A percentile compares a stretch with the other conserved stretches of the same genome.
Evolutionary conservation across 2,797 vertebrate genomes (phyloP).

Genomic region (Coilia nasus): DNA sequence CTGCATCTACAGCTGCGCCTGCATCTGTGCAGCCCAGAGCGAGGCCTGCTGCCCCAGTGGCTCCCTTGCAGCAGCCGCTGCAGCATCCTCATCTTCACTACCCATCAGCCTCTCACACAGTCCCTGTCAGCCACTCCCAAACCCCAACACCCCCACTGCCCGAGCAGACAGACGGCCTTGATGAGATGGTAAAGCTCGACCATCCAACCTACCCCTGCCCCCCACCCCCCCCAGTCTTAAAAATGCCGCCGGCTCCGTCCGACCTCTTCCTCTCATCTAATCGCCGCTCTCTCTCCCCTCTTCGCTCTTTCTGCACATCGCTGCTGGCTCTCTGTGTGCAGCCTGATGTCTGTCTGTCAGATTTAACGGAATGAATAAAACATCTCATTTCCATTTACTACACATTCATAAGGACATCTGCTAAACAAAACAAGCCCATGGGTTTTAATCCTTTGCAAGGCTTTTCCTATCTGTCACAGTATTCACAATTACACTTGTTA

Average conservation of each 20-base stretch:
- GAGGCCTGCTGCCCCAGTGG: constrained; percentile 63
- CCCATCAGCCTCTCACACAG: constrained; percentile 33
- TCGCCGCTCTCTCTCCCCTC: not conserved
- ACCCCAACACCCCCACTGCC: constrained; percentile 63
- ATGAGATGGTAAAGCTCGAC: constrained; percentile 69
- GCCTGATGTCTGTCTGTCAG: not conserved
- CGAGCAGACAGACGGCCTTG: constrained; percentile 58
- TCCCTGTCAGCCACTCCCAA: constrained; percentile 56
- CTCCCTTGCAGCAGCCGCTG: constrained; percentile 51
- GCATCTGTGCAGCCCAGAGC: constrained; percentile 64
- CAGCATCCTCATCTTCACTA: constrained; percentile 49
- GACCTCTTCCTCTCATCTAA: not conserved
- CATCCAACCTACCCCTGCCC: not conserved
- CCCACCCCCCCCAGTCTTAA: not conserved
- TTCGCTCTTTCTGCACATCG: too few species aligned
- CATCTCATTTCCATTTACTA: not conserved
- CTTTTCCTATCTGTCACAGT: too few species aligned
- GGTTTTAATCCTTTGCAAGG: not conserved
- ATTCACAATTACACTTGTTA: too few species aligned
- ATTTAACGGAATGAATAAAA: not conserved
- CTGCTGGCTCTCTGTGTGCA: too few species aligned
- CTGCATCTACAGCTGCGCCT: constrained; percentile 55
- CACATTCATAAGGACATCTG: not conserved
- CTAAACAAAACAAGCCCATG: not conserved
- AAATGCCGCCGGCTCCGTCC: not conserved